Evolutionary conservation across 1,140 invertebrate species (phyloP).

Genomic region (Spodoptera litura): DNA sequence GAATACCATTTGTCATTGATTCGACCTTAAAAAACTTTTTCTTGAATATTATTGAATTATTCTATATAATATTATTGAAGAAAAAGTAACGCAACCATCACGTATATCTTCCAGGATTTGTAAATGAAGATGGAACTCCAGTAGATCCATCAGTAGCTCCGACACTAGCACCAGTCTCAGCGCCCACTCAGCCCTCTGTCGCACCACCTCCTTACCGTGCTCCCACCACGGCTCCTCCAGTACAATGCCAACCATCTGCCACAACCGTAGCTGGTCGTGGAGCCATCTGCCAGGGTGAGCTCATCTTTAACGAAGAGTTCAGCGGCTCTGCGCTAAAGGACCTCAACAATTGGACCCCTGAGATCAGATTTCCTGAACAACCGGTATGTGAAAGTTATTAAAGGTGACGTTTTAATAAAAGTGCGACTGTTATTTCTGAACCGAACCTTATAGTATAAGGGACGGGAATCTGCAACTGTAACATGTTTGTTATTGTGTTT

Average conservation of each 20-base stretch:
- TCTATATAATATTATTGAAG: too few relatives aligned
- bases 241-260: slow-evolving; percentile 58
- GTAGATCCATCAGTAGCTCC: slow-evolving; percentile 49
- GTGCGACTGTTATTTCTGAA: too few relatives aligned
- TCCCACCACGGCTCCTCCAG: slow-evolving; percentile 16
- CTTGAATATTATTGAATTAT: too few relatives aligned
- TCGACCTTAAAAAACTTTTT: too few relatives aligned
- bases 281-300: slow-evolving; percentile 81
- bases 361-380: slow-evolving; percentile 82
- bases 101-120: slow-evolving; percentile 67
- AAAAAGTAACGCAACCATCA: too few relatives aligned
- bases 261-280: slow-evolving; percentile 63
- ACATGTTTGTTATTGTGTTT: too few relatives aligned
- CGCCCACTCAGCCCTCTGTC: not conserved
- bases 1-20: too few relatives aligned
- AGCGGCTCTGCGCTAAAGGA: slow-evolving; percentile 67
- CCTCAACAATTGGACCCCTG: slow-evolving; percentile 76
- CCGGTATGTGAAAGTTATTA: slow-evolving; percentile 69
- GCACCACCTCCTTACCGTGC: not conserved
- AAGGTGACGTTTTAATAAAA: too few relatives aligned
- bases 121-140: slow-evolving; percentile 69
- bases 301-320: slow-evolving; percentile 86
- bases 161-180: not conserved
- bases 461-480: too few relatives aligned
- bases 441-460: too few relatives aligned